Evolutionary conservation across 2,888 invertebrate genomes (phyloP), one percentile per base, ranked within the genome.

Genomic region (Didymodactylos carnosus): DNA sequence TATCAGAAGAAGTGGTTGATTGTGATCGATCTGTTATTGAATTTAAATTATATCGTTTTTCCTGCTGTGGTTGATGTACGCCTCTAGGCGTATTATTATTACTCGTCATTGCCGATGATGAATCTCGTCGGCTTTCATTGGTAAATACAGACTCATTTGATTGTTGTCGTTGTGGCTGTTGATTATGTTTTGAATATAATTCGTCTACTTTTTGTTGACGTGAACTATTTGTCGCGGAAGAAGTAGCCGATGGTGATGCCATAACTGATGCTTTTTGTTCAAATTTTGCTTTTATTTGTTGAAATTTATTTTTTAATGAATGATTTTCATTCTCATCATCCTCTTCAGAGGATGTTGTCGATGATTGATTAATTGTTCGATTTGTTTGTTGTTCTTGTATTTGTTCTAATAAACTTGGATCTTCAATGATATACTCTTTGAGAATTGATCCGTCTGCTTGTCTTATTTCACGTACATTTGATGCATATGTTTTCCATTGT

Each of bases 351-450:
- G 35, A 27, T 27, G 43, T 7, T 4, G 7, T 23, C 11, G 3
- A n/a, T 49, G 19, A 3, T 35, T 29, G 35, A 35, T 62, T n/a
- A 14, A 29, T 62, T 19, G 35, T 6, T 35, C 4, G 19, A 35
- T 29, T 10, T 35, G 62, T 35, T 35, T 29, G 1, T 35, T 62
- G n/a, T n/a, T 70, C 70, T 13, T 49, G 72, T 14, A 72, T 43
- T 49, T 75, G 46, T n/a, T 72, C 69, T 0, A 75, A 39, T n/a
- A 75, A 40, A 75, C 23, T 51, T 27, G 75, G 69, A 70, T 75
- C 75, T 40, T 75, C 75, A 23, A 75, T 75, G 27, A 75, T 62
- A 69, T 75, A 75, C 40, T 75, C 75, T 62, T 62, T 62, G 19
- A 62, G 19, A 29, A 75, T 72, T 6, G 72, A 72, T 35, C 75